These are phyloP conservation scores for Drosophila paramelanica DNA, from an alignment of 2,888 invertebrate species.

Conservation along the genomic window DNA sequence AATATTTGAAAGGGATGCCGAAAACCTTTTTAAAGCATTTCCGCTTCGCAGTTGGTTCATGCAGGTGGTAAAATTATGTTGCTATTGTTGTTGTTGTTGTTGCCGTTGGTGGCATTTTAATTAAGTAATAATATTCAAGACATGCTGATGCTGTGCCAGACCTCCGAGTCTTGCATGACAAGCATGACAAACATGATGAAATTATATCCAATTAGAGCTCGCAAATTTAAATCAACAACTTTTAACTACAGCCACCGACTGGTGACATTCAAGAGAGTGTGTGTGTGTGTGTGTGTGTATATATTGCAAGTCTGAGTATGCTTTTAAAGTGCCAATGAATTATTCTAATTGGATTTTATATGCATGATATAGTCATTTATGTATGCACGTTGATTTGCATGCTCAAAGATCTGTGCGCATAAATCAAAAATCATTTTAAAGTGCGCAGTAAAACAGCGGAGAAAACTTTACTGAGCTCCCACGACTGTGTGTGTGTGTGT, in stretches of 20 bases:
- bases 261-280: neutral
- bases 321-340: conserved; percentile 43
- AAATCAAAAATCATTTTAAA: conserved; percentile 32
- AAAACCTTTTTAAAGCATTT: conserved; percentile 40
- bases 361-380: conserved; percentile 29
- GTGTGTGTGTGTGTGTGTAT: too few relatives aligned
- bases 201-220: conserved; percentile 56
- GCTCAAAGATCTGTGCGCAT: conserved; percentile 9
- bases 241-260: neutral
- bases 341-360: conserved; percentile 30
- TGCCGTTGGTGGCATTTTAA: conserved; percentile 37
- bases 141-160: conserved; percentile 8
- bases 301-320: neutral
- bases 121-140: conserved; percentile 41
- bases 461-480: conserved; percentile 10
- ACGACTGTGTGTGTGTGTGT: neutral
- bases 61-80: conserved; percentile 30
- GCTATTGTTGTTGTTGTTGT: conserved; percentile 1
- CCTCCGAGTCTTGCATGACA: conserved; percentile 38
- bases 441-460: conserved; percentile 2
- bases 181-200: conserved; percentile 40
- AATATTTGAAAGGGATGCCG: conserved; percentile 45
- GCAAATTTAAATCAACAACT: conserved; percentile 6
- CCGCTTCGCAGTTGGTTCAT: conserved; percentile 11
- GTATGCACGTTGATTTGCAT: conserved; percentile 37